Conservation (phyloP, 2,888 invertebrate species). For the Neoitamus cyanurus region DNA sequence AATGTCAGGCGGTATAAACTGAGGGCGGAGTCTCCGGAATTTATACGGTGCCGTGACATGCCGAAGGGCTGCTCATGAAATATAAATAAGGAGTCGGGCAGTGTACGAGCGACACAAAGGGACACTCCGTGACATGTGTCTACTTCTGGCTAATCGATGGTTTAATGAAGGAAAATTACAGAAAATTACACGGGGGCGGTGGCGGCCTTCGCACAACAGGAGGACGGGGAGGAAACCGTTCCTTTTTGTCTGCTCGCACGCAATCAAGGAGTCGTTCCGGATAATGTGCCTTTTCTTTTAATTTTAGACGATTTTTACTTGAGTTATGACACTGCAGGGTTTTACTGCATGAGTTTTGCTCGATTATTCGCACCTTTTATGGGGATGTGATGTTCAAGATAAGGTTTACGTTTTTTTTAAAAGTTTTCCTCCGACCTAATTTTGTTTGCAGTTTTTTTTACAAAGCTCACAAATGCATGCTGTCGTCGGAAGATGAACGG, state of each 20-base stretch:
- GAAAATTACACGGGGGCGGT: constrained; percentile 45
- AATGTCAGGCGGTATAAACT: constrained; percentile 48
- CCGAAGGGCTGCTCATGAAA: constrained; percentile 41
- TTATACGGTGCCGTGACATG: constrained; percentile 22
- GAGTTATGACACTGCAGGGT: no score
- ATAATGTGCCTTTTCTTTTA: neutral
- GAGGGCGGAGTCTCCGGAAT: constrained; percentile 50
- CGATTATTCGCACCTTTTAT: no score
- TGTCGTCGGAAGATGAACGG: no score
- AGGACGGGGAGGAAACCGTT: neutral
- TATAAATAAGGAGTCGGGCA: constrained; percentile 44
- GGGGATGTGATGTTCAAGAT: no score
- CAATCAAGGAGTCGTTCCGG: constrained; percentile 9
- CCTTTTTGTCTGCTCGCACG: constrained; percentile 18
- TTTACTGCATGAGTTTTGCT: no score
- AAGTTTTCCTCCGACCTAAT: no score
- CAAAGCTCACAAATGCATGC: no score
- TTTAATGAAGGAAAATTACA: constrained; percentile 52
- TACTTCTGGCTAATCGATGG: constrained; percentile 48
- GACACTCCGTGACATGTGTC: constrained; percentile 52
- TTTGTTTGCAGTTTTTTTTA: no score
- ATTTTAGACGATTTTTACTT: no score
- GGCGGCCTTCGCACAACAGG: constrained; percentile 13
- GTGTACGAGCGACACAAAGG: constrained; percentile 17
- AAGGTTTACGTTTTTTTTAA: no score